Evolutionary conservation across 2,888 invertebrate genomes (phyloP).

Genomic region (Pyralis farinalis): DNA sequence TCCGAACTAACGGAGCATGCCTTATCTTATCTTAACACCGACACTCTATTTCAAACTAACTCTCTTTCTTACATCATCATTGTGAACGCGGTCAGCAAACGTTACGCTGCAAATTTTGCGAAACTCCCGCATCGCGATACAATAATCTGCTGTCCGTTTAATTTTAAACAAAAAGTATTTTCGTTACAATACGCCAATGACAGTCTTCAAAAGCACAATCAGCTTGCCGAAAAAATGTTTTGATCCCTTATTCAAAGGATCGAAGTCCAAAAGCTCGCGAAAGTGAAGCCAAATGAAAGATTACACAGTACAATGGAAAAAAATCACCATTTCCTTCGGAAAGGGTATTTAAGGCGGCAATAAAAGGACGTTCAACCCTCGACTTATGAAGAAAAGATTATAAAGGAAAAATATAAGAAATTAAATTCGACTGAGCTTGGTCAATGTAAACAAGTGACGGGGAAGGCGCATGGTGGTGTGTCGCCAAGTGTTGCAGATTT

Average conservation of each 20-base stretch:
- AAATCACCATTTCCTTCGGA: constrained; percentile 23
- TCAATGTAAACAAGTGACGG: constrained; percentile 53
- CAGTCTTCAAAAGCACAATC: neutral
- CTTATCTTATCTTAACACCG: too few relatives aligned
- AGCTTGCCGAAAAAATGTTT: neutral
- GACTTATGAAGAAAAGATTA: neutral
- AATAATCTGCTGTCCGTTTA: too few relatives aligned
- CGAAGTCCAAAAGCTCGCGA: constrained; percentile 8
- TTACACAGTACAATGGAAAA: constrained; percentile 29
- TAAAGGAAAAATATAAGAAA: constrained; percentile 44
- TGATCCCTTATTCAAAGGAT: constrained; percentile 6
- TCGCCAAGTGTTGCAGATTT: neutral
- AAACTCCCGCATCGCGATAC: too few relatives aligned
- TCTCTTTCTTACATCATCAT: too few relatives aligned
- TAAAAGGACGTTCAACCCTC: constrained; percentile 41
- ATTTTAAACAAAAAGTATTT: neutral
- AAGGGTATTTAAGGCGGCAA: constrained; percentile 29
- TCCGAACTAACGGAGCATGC: too few relatives aligned
- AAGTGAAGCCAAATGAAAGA: constrained; percentile 12
- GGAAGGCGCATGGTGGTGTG: constrained; percentile 15
- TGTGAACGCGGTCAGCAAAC: too few relatives aligned
- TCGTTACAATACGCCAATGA: neutral
- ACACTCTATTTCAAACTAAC: too few relatives aligned
- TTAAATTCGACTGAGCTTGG: constrained; percentile 59
- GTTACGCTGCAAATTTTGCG: too few relatives aligned